Conservation (phyloP, 2,113 vertebrate species). For the Sylvilagus bachmani region DNA sequence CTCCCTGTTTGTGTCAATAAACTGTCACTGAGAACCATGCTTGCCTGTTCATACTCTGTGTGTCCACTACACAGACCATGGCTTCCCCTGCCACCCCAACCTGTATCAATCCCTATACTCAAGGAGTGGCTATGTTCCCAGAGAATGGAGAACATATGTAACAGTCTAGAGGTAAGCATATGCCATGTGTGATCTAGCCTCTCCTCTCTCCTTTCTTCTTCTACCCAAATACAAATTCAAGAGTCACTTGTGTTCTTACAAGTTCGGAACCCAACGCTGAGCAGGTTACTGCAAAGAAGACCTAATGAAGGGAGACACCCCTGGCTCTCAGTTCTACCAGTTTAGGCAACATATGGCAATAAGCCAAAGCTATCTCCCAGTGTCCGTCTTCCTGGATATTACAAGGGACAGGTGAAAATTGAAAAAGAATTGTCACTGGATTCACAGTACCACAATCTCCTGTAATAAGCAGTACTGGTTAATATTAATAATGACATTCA, state of each 20-base stretch:
- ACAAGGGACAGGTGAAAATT: neutral
- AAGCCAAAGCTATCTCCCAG: neutral
- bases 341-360: neutral
- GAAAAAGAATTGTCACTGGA: neutral
- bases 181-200: neutral
- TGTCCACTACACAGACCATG: neutral
- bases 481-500: neutral
- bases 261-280: neutral
- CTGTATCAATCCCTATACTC: neutral
- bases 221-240: neutral
- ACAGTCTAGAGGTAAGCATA: neutral
- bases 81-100: neutral
- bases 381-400: neutral
- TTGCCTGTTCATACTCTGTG: neutral
- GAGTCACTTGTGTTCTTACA: neutral
- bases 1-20: slow-evolving; percentile 70
- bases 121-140: neutral
- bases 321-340: no score
- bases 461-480: neutral
- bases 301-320: neutral
- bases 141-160: neutral
- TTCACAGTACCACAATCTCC: neutral
- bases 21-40: slow-evolving; percentile 37
- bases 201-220: neutral
- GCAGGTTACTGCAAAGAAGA: neutral